Base-by-base conservation (phyloP, 1,140 invertebrate genomes). In the Psilanteris sp. region DNA sequence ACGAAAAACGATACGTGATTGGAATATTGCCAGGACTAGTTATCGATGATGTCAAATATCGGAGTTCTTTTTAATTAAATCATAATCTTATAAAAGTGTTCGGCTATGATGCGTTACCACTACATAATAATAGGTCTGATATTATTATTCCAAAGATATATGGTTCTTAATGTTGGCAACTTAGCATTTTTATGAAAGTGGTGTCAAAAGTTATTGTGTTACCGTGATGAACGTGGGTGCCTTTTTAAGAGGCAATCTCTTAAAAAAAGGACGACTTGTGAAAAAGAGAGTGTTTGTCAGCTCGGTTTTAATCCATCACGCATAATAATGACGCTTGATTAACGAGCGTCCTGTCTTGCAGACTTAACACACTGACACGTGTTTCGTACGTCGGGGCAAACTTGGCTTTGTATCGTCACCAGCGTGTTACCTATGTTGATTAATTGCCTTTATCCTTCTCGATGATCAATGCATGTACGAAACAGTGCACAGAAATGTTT, bases 241-340 rank as follows among this genome's bases (percentile, higher is more conserved):
- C 43, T 39, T 52, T 64, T 59, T 59, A 50, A 44, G 54, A 70
- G 44, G 50, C 52, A 59, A 54, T n/a, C 31, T 43, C 4, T n/a
- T n/a, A n/a, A n/a, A n/a, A n/a, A n/a, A n/a, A n/a, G n/a, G n/a
- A n/a, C n/a, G n/a, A 44, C 22, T 3, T 1, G 20, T 8, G 39
- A 43, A 46, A 67, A 59, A 59, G 44, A 46, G 52, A 39, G 46
- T 36, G 27, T 52, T 52, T 52, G 70, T 71, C 66, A 44, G 43
- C 0, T 27, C 34, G 74, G 71, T 81, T 81, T 81, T 80, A 81
- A 83, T 83, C 81, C 72, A 83, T 83, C 80, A 83, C 62, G 70
- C 55, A 75, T 72, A 76, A 75, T 77, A 61, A 61, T 70, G 41
- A 34, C 41, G 43, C 27, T 59, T 83, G 81, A 81, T 83, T 83